These are phyloP conservation scores for Pelobates fuscus DNA, from an alignment of 2,113 vertebrate species.

Conservation along the genomic window DNA sequence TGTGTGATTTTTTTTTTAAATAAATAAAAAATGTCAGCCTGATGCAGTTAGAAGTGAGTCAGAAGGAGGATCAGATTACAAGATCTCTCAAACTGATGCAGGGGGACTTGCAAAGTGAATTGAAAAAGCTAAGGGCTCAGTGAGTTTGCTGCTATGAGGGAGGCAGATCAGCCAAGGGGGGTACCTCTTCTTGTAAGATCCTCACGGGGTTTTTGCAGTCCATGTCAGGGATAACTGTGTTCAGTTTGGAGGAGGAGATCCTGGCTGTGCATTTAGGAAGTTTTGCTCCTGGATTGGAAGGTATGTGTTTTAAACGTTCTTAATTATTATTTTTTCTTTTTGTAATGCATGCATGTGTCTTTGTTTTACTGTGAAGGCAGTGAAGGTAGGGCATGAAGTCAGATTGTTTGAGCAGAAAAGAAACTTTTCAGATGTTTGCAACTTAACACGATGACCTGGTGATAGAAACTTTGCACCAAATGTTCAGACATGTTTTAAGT, in stretches of 20 bases:
- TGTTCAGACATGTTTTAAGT: not conserved
- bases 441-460: not conserved
- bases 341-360: no score
- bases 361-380: no score
- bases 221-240: constrained; percentile 1
- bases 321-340: no score
- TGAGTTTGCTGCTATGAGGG: not conserved
- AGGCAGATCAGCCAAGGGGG: constrained; percentile 15
- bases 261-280: constrained; percentile 1
- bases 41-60: constrained; percentile 65
- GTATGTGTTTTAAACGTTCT: not conserved
- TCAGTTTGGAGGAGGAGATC: constrained; percentile 36
- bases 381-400: no score
- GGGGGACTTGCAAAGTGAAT: constrained; percentile 53
- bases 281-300: not conserved
- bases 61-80: constrained; percentile 70
- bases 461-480: not conserved
- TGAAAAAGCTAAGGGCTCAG: constrained; percentile 19
- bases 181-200: not conserved
- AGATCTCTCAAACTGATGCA: constrained; percentile 64
- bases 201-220: not conserved
- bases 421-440: not conserved
- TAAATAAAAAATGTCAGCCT: constrained; percentile 68
- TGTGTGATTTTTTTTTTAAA: not conserved
- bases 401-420: not conserved